Conservation (phyloP, 1,140 invertebrate genomes). For the Apolygus lucorum region DNA sequence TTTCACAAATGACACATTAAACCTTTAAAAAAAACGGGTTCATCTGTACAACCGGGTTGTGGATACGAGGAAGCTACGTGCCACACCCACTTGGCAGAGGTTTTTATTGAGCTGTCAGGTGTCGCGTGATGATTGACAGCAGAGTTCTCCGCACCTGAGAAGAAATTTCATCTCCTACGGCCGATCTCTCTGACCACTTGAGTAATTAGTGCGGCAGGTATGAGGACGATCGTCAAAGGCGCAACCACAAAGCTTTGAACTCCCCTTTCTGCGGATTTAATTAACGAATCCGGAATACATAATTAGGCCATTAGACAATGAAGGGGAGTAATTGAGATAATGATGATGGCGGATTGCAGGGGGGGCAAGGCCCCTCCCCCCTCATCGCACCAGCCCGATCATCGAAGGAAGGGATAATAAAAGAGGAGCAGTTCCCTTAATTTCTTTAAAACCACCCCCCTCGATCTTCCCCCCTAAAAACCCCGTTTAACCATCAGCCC, state of each 20-base stretch:
- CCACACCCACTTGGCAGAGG: too few relatives aligned
- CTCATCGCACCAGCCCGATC: not conserved
- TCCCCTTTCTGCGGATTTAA: slow-evolving; percentile 1
- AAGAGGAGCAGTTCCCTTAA: not conserved
- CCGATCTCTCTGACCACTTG: not conserved
- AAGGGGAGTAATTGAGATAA: slow-evolving; percentile 15
- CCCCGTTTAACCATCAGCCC: not conserved
- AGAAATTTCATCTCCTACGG: too few relatives aligned
- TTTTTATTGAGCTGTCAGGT: too few relatives aligned
- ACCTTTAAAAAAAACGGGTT: too few relatives aligned
- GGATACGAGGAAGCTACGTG: too few relatives aligned
- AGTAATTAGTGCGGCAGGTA: slow-evolving; percentile 6
- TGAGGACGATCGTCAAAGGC: slow-evolving; percentile 7
- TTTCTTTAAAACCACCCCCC: not conserved
- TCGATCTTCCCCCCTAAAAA: not conserved
- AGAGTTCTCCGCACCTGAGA: too few relatives aligned
- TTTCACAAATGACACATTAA: too few relatives aligned
- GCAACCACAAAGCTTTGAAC: slow-evolving; percentile 8
- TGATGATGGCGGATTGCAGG: slow-evolving; percentile 8
- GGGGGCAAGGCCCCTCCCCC: too few relatives aligned
- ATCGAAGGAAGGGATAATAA: not conserved
- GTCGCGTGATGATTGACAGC: too few relatives aligned
- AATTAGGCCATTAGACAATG: slow-evolving; percentile 15
- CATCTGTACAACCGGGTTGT: too few relatives aligned
- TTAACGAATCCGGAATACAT: slow-evolving; percentile 15